Base-by-base conservation (phyloP, 2,888 invertebrate species). In the Azorinus chamasolen region DNA sequence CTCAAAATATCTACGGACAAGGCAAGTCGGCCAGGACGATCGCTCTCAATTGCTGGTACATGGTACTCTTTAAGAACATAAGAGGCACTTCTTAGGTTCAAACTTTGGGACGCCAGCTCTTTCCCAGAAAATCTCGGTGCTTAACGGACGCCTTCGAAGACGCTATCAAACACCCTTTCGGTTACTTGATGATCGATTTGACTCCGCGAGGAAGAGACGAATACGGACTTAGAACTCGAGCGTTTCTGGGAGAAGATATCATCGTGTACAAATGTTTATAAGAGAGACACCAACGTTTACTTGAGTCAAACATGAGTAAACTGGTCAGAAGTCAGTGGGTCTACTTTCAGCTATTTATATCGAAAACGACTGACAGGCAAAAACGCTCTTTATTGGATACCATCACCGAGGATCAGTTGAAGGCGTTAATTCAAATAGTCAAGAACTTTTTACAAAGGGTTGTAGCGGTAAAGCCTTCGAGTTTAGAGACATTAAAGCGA, bases 11-110 rank as follows among this genome's bases (percentile, higher is more conserved):
- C 22, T 74, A 61, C 43, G 48, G 51, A 1, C 61, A 68, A 50
- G 66, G 61, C 2, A 68, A 74, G 50, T 37, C 24, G 1, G 51
- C 62, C 25, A 46, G 74, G 32, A 74, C 74, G 12, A 74, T 74
- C 0, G 51, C 58, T 14, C 57, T 68, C 2, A 74, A 74, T 22
- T 53, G 62, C 14, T 61, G 66, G 59, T 68, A 74, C 55, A 53
- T 68, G 43, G 63, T 74, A 1, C 27, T 74, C 12, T 61, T 74
- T 37, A 74, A 74, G 43, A 74, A 68, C 22, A 20, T 61, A 14
- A 25, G 74, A 48, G 74, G 62, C 14, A 32, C 57, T 3, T 63
- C 62, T 18, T 68, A 69, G 39, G 43, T 74, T 22, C 16, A 8
- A 0, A 51, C 51, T 18, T 41, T 62, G 20, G 74, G 66, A 1